Percentiles rank a stretch among this genome's conserved stretches.
Evolutionary conservation across 2,888 invertebrate species (phyloP).

Genomic region (Mylabris sibirica): DNA sequence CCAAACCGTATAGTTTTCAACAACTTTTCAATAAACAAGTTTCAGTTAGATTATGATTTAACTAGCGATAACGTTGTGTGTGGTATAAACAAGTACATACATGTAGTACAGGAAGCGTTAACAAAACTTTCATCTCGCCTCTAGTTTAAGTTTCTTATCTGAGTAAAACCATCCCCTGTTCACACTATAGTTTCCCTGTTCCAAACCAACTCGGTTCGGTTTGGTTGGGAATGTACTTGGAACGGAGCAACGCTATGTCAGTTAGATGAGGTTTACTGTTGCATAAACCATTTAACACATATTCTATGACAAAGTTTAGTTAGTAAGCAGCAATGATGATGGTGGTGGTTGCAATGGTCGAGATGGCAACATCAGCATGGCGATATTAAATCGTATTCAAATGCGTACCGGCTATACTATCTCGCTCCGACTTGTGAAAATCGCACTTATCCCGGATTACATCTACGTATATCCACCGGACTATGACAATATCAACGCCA

Average conservation of each 20-base stretch:
- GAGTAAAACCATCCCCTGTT: constrained; percentile 18
- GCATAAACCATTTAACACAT: constrained; percentile 61
- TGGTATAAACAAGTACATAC: background rate
- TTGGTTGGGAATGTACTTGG: constrained; percentile 27
- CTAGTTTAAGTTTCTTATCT: constrained; percentile 18
- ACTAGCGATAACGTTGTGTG: background rate
- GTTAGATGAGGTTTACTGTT: constrained; percentile 56
- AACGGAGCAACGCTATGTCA: constrained; percentile 26
- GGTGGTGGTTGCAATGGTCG: background rate
- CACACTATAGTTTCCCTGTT: constrained; percentile 15
- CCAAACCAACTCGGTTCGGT: constrained; percentile 17
- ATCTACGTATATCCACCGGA: constrained; percentile 15
- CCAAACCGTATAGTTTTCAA: background rate
- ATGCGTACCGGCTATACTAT: constrained; percentile 22
- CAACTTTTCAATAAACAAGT: constrained; percentile 15
- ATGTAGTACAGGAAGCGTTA: background rate
- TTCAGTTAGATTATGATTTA: background rate
- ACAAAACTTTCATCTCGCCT: constrained; percentile 4
- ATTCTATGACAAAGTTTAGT: constrained; percentile 57
- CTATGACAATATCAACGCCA: constrained; percentile 23
- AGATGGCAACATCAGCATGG: background rate
- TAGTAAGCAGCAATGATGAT: constrained; percentile 35
- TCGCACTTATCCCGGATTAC: constrained; percentile 27
- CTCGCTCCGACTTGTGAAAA: background rate
- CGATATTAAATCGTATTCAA: constrained; percentile 26